phyloP scores from a whole-genome alignment of 2,888 invertebrate genomes.

The Philonicus albiceps region DNA sequence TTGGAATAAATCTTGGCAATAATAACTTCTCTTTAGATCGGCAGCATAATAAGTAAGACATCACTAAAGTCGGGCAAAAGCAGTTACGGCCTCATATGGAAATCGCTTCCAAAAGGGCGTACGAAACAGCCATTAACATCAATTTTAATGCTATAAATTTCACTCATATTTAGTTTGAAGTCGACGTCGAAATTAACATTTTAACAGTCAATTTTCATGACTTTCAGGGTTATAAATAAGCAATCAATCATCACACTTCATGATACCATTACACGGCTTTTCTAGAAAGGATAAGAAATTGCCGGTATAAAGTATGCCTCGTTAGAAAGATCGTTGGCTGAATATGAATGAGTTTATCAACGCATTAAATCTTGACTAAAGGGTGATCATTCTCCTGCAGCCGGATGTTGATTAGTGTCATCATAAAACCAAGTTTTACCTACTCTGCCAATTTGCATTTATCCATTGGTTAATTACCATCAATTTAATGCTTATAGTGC shows the following conservation, averaged over 20 bases:
- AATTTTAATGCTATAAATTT: not conserved
- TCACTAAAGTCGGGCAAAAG: not conserved
- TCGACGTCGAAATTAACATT: not conserved
- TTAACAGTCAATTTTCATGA: not conserved
- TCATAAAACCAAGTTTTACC: not conserved
- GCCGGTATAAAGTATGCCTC: not conserved
- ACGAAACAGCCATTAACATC: not conserved
- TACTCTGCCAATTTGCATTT: not conserved
- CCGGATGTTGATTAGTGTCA: not conserved
- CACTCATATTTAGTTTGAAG: not conserved
- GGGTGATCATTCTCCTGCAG: not conserved
- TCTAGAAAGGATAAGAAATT: not conserved
- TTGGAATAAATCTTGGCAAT: not conserved
- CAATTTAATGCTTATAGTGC: not conserved
- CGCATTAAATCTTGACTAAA: not conserved
- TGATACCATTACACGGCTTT: not conserved
- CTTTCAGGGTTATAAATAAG: not conserved
- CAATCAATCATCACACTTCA: not conserved
- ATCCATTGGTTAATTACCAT: not conserved
- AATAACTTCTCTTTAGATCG: not conserved
- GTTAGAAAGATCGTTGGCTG: not conserved
- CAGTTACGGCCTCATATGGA: not conserved
- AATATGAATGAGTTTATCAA: not conserved
- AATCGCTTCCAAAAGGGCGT: not conserved
- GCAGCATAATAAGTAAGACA: not conserved